Conservation (phyloP, 2,113 vertebrate species). For the Chinchilla lanigera region DNA sequence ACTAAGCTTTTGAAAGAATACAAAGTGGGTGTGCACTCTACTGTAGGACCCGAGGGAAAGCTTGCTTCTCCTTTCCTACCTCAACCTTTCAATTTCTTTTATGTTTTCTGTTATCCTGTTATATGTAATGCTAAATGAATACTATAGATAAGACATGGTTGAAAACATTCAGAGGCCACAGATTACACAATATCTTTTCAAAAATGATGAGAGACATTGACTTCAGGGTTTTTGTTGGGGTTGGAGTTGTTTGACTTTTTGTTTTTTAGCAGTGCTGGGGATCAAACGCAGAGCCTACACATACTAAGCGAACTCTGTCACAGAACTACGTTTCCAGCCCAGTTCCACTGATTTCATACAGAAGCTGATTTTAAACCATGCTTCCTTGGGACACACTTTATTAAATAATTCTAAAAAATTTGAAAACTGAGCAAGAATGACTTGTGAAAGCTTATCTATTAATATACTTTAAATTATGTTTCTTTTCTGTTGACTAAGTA, state of each 20-base stretch:
- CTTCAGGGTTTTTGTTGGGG: background rate
- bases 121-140: background rate
- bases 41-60: background rate
- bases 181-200: background rate
- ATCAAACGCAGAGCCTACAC: background rate
- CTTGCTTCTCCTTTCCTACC: background rate
- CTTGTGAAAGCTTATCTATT: background rate
- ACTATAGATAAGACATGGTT: background rate
- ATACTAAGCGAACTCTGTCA: background rate
- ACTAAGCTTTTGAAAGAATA: background rate
- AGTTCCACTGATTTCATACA: background rate
- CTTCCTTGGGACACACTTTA: conserved; percentile 9
- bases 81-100: background rate
- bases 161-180: background rate
- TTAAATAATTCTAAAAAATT: background rate
- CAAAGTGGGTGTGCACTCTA: background rate
- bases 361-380: conserved; percentile 17
- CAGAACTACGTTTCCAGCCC: background rate
- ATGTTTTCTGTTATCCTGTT: background rate
- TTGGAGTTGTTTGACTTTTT: background rate
- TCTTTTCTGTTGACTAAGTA: background rate
- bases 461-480: background rate
- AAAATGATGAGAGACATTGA: background rate
- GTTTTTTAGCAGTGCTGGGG: background rate
- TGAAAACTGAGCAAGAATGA: conserved; percentile 26